Evolutionary conservation across 2,888 invertebrate genomes (phyloP), one percentile per base, ranked within the genome.

Genomic region (Cephus runcator): DNA sequence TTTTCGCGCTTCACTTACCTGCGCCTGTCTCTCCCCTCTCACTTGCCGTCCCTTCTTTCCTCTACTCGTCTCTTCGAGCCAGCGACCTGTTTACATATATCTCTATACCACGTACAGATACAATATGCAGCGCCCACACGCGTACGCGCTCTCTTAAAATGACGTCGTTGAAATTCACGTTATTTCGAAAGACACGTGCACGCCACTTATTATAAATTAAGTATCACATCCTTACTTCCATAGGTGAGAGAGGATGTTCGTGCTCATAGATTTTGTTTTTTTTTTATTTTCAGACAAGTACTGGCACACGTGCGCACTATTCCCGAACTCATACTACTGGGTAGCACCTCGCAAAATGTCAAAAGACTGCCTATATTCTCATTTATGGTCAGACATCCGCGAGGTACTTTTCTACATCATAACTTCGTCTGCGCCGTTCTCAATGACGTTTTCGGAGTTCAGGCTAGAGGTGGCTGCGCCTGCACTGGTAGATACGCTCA

Each of bases 401-500:
- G 95, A 69, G 96, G 97, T 56, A 95, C 96, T 23, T 97, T 96
- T 90, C 94, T 98, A 2, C 98, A 98, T 90, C 97, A 98, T 91
- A 97, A 97, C 92, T 96, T 93, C 92, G 95, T 98, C 12, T 96
- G 96, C 84, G 96, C 97, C 12, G 94, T 98, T 33, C 93, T 98
- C 73, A 98, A 98, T 88, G 98, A 98, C 88, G 95, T 98, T 35
- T 98, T 97, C 90, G 98, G 98, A 0, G 97, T 98, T 77, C 98
- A 98, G 92, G 96, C 96, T 0, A 93, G 96, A 81, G 95, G 96
- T 0, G 96, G 96, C 0, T 94, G 96, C 86, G 95, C 95, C 30
- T 97, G 97, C 91, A 96, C 97, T 74, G 95, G 96, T 76, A 95
- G 96, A 77, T 97, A 98, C 88, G 97, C 96, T 4, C 95, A 97